Base-by-base conservation (phyloP, 2,113 vertebrate species). In the Nanorana parkeri region DNA sequence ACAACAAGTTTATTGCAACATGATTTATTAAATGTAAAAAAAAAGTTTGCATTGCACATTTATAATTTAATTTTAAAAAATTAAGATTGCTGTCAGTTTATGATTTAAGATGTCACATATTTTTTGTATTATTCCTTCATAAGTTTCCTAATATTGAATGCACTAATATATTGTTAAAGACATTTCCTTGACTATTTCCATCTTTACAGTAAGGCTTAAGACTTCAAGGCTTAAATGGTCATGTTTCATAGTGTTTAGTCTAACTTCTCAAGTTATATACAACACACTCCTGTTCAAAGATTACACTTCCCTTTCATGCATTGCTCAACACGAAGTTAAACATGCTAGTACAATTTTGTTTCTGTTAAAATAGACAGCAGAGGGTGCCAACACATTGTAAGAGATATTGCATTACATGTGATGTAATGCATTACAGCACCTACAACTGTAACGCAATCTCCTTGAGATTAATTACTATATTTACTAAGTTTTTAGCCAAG, bases 321-420 rank as follows among this genome's bases (percentile, higher is more conserved):
- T 20, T 23, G 5, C 54, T 73, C 58, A 21, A 28, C 5, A 36
- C n/a, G 54, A 20, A 60, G 55, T 32, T 60, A 41, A 41, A 23
- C 19, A 16, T 0, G 6, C 32, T 36, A 47, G 41, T 13, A 11
- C 13, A 32, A 8, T 56, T 55, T 32, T 51, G 32, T 51, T 15
- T 65, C 32, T 32, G 26, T 67, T 26, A 24, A 63, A 47, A 26
- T 36, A 77, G 74, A 52, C 74, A 77, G 74, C 63, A 65, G 74
- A 77, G 36, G 74, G 74, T 77, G 74, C 74, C 74, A 77, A 13
- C 51, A 64, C 74, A 26, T 64, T 64, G 61, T 32, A 75, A 41
- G 21, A 75, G n/a, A 75, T 7, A 47, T 47, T 47, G n/a, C n/a
- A n/a, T n/a, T n/a, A n/a, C n/a, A n/a, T n/a, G n/a, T n/a, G n/a